These are phyloP conservation scores for Drosophila quinaria DNA, from an alignment of 2,888 invertebrate species.

Conservation along the genomic window DNA sequence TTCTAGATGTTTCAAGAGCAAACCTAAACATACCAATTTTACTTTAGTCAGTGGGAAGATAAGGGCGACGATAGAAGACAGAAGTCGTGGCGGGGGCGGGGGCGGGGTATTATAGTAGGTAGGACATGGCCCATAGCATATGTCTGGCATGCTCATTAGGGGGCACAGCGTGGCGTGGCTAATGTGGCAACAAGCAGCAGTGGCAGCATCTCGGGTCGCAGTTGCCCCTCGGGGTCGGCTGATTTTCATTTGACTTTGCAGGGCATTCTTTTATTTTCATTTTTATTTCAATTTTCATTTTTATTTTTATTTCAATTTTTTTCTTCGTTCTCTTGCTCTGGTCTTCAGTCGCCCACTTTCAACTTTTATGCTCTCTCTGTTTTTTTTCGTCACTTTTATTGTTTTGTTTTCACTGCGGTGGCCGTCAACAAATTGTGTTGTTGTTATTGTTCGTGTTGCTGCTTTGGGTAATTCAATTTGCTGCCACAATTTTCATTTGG, in stretches of 20 bases:
- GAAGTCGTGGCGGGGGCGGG: not conserved
- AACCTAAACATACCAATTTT: slow-evolving; percentile 64
- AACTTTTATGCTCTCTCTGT: slow-evolving; percentile 58
- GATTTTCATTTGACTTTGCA: slow-evolving; percentile 78
- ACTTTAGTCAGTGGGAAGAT: slow-evolving; percentile 54
- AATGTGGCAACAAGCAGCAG: slow-evolving; percentile 71
- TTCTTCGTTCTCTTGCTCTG: slow-evolving; percentile 6
- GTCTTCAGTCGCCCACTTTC: slow-evolving; percentile 54
- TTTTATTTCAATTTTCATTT: slow-evolving; percentile 12
- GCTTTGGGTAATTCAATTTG: slow-evolving; percentile 74
- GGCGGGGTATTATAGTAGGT: slow-evolving; percentile 42
- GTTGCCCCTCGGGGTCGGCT: slow-evolving; percentile 57
- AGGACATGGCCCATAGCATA: slow-evolving; percentile 73
- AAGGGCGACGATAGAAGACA: slow-evolving; percentile 52
- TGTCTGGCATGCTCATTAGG: slow-evolving; percentile 79
- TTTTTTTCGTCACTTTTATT: slow-evolving; percentile 59
- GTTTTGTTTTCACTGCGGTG: slow-evolving; percentile 75
- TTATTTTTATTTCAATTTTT: slow-evolving; percentile 2
- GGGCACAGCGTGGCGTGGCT: slow-evolving; percentile 79
- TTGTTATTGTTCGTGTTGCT: slow-evolving; percentile 35
- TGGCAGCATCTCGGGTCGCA: slow-evolving; percentile 25
- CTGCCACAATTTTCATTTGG: slow-evolving; percentile 79
- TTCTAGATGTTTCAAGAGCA: slow-evolving; percentile 54
- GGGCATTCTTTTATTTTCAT: slow-evolving; percentile 41
- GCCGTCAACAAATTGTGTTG: slow-evolving; percentile 37